These are phyloP conservation scores for Meandrusa payeni DNA, from an alignment of 2,888 invertebrate species.

Conservation along the genomic window DNA sequence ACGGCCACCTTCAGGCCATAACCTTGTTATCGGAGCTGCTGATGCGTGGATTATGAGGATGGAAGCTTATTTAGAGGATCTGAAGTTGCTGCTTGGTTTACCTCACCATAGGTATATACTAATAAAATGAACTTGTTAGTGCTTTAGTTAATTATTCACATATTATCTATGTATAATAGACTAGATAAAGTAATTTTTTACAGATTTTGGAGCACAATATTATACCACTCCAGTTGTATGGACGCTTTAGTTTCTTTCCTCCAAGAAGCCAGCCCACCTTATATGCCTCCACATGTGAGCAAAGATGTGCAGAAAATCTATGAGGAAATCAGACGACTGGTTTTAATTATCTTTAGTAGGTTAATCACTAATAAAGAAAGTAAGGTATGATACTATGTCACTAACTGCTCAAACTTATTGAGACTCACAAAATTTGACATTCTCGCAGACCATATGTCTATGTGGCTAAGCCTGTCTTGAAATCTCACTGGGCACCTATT, in stretches of 20 bases:
- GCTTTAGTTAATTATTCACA: too few relatives aligned
- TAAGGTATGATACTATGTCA: constrained; percentile 80
- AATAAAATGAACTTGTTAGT: too few relatives aligned
- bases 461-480: too few relatives aligned
- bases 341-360: constrained; percentile 87
- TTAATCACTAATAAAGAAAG: constrained; percentile 90
- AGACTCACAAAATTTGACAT: too few relatives aligned
- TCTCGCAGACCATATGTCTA: too few relatives aligned
- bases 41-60: constrained; percentile 85
- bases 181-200: too few relatives aligned
- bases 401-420: too few relatives aligned
- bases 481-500: too few relatives aligned
- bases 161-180: too few relatives aligned
- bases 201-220: constrained; percentile 87
- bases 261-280: constrained; percentile 86
- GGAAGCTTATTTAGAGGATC: constrained; percentile 82
- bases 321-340: constrained; percentile 81
- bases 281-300: constrained; percentile 75
- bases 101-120: constrained; percentile 84
- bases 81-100: constrained; percentile 84
- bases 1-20: constrained; percentile 73
- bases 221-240: constrained; percentile 84
- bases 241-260: constrained; percentile 86
- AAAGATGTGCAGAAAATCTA: constrained; percentile 69
- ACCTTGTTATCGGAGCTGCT: constrained; percentile 73